Conservation (phyloP, 2,113 vertebrate genomes). For the Tiliqua scincoides region DNA sequence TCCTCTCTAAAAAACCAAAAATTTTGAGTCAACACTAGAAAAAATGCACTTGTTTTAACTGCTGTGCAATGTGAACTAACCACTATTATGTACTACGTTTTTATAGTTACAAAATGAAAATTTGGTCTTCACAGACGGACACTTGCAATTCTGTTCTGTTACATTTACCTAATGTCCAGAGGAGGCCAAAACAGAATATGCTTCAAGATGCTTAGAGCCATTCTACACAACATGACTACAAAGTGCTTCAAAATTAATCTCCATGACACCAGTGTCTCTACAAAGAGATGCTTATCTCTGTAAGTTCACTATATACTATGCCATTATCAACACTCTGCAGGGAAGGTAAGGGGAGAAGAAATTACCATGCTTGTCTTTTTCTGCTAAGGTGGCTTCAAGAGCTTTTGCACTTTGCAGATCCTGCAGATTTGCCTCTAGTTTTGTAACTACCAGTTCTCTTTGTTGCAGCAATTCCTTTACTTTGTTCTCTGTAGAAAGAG, state of each 20-base stretch:
- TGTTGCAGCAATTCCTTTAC: constrained; percentile 26
- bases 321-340: background rate
- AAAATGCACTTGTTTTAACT: background rate
- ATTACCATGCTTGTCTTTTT: background rate
- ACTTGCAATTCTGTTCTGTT: background rate
- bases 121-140: background rate
- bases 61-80: too few species aligned
- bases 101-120: background rate
- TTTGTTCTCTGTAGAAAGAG: constrained; percentile 26
- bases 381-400: background rate
- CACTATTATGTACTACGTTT: too few species aligned
- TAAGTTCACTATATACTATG: background rate
- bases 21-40: background rate
- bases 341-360: too few species aligned
- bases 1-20: constrained; percentile 2
- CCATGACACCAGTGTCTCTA: background rate
- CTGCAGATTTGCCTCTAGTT: constrained; percentile 16
- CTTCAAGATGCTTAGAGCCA: background rate
- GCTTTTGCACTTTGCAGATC: background rate
- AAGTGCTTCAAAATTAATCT: background rate
- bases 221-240: background rate
- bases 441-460: background rate
- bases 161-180: background rate
- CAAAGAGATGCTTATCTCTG: background rate
- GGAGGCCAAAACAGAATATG: background rate